These are phyloP conservation scores for Drosophila littoralis DNA, from an alignment of 1,140 invertebrate species.

Conservation along the genomic window DNA sequence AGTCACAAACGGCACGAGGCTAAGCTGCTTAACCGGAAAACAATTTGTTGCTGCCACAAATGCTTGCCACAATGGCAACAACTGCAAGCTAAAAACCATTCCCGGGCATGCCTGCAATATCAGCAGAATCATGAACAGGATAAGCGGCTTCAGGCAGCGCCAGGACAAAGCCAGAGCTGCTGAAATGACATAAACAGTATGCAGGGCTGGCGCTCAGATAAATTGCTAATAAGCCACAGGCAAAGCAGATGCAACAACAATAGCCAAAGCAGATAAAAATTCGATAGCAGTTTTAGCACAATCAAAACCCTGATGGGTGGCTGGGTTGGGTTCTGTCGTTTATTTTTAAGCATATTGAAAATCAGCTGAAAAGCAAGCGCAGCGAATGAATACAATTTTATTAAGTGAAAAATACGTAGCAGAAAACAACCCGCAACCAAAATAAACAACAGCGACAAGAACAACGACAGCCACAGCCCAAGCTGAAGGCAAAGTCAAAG, in stretches of 20 bases:
- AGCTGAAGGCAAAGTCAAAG: conserved; percentile 42
- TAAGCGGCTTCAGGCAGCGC: background rate
- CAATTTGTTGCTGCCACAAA: conserved; percentile 42
- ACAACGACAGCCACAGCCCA: conserved; percentile 23
- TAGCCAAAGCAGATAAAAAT: conserved; percentile 54
- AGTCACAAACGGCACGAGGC: conserved; percentile 4
- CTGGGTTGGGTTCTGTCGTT: conserved; percentile 41
- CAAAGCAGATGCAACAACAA: conserved; percentile 47
- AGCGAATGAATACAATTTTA: conserved; percentile 80
- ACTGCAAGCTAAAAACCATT: conserved; percentile 18
- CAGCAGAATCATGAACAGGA: conserved; percentile 31
- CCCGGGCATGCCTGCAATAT: conserved; percentile 26
- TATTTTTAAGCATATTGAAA: conserved; percentile 83
- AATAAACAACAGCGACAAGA: conserved; percentile 60
- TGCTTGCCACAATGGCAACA: conserved; percentile 6
- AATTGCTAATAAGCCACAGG: conserved; percentile 73
- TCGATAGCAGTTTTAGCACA: conserved; percentile 66
- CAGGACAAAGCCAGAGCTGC: conserved; percentile 18
- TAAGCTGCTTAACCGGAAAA: conserved; percentile 45
- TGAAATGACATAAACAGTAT: conserved; percentile 46
- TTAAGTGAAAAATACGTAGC: conserved; percentile 81
- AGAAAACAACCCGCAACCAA: conserved; percentile 78
- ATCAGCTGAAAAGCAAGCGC: conserved; percentile 59
- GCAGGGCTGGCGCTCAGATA: conserved; percentile 44
- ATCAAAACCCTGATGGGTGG: conserved; percentile 51